A percentile compares a stretch with the other conserved stretches of the same genome.
Evolutionary conservation across 2,113 vertebrate species (phyloP).

Genomic region (Marmota monax): DNA sequence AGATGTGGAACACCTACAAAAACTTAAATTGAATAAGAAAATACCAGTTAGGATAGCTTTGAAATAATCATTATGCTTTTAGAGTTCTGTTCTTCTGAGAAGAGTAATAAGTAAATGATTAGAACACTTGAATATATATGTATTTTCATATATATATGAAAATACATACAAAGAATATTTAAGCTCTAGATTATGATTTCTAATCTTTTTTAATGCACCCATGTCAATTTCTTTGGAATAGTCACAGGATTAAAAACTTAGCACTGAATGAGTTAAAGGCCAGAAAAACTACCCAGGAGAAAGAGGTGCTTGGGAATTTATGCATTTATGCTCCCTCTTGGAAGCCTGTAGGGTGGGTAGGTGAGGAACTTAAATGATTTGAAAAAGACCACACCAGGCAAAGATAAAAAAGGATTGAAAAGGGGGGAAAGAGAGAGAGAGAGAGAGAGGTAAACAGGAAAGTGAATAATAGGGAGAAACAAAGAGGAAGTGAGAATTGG

Average conservation of each 20-base stretch:
- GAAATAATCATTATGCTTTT: background rate
- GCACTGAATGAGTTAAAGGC: background rate
- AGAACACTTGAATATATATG: background rate
- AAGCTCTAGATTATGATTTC: background rate
- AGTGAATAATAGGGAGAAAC: conserved; percentile 1
- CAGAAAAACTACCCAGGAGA: background rate
- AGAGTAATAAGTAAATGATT: background rate
- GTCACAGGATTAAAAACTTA: background rate
- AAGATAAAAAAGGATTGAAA: background rate
- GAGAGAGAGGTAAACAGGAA: background rate
- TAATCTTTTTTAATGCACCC: background rate
- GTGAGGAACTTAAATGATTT: background rate
- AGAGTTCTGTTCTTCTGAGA: background rate
- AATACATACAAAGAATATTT: background rate
- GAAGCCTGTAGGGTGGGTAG: background rate
- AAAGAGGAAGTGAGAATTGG: background rate
- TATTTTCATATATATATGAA: background rate
- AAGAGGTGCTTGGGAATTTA: background rate
- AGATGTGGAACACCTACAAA: background rate
- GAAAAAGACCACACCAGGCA: background rate
- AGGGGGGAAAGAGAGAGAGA: too few relatives aligned
- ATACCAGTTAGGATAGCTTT: background rate
- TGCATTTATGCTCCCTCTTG: background rate
- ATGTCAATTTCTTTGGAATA: background rate
- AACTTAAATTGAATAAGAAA: background rate